Base-by-base conservation (phyloP, 2,888 invertebrate genomes). In the Drosophila prostipennis region DNA sequence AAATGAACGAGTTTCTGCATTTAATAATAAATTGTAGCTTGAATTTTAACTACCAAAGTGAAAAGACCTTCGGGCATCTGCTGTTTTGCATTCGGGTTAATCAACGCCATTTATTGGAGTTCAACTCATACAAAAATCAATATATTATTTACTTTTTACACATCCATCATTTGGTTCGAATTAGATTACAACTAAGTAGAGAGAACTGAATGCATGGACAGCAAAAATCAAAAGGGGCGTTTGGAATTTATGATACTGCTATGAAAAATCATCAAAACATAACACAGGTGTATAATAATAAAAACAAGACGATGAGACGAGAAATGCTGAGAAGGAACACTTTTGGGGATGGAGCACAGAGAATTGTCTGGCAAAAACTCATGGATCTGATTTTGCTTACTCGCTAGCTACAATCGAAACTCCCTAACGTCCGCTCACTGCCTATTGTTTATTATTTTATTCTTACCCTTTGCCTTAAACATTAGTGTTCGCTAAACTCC, bases 61-160 rank as follows among this genome's bases (percentile, higher is more conserved):
- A 60, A 55, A 69, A 69, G 43, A 16, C 32, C 56, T 43, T 4
- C 11, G 32, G 70, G 19, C 13, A n/a, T 53, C 58, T 87, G 76
- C 85, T 76, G 76, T 80, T 87, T 74, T 74, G 89, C 89, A 89
- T 76, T 78, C 79, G 72, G 71, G 76, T 84, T 64, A 78, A 76
- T 76, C 56, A 80, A 78, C 81, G 57, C 65, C 87, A 74, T 88
- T 88, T 81, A 87, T 80, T 81, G 65, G 61, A 85, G 74, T 52
- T 73, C 45, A 73, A 54, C 63, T 72, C 37, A 52, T 73, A 87
- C 82, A 80, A 67, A 71, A 69, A 59, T 46, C 56, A 81, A 59
- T 64, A 72, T 37, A 48, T 48, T 72, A 8, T 45, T 29, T 48
- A 65, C 51, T 55, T 59, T 55, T 51, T 58, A 63, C 58, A 54